Evolutionary conservation across 2,888 invertebrate species (phyloP), one percentile per base, ranked within the genome.

Genomic region (Lysandra bellargus): DNA sequence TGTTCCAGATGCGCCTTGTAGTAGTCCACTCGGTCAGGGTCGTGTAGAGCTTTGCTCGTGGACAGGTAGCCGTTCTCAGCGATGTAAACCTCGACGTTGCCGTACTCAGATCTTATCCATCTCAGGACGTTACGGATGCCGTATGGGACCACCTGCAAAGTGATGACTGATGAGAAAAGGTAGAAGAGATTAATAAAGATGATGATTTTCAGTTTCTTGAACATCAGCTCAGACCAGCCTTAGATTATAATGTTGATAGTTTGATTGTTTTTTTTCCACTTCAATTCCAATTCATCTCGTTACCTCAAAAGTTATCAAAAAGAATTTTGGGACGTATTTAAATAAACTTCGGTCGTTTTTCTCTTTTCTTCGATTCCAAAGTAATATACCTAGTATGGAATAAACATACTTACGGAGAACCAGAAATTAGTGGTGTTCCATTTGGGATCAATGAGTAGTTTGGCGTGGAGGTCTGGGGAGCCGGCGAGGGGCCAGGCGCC

Each of bases 61-160:
- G 80, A 81, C 0, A 89, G 83, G 80, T 86, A 89, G 0, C 95
- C 95, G 79, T 95, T 95, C 83, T 95, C 95, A 0, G 92, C 92
- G 61, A 95, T 89, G 60, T 93, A 79, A 23, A 95, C 86, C 64
- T 88, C 85, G 12, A 90, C 37, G 33, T 88, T 89, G 0, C 90
- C 90, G 80, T 93, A 95, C 73, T 87, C 85, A 12, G 90, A 81
- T 82, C 90, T 92, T 53, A 95, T 82, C 89, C 92, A 92, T 4
- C 85, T 85, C 23, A 95, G 81, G 9, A 89, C 82, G 9, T 86
- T 86, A 2, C 93, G 87, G 0, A 95, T 84, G 1, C 95, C 95
- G 84, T 89, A 87, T 0, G 95, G 95, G 17, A 91, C 87, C 0
- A 88, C 83, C 92, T 94, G 83, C 1, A 79, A 80, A 4, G 33